Evolutionary conservation across 2,888 invertebrate genomes (phyloP).

Genomic region (Anoplius nigerrimus): DNA sequence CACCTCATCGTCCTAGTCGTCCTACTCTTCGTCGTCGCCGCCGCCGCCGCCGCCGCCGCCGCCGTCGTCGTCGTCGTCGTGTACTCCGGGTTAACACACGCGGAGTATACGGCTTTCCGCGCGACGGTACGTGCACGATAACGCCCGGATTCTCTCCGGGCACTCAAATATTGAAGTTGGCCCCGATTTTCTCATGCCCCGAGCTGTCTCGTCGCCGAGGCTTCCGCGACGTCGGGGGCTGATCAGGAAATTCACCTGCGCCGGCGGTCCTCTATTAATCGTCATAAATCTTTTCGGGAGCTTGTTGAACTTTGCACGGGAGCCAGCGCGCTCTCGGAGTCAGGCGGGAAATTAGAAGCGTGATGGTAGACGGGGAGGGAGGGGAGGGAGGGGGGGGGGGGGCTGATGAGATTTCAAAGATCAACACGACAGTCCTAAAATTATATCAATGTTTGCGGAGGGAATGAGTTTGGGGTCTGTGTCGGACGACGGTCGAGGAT

Average conservation of each 20-base stretch:
- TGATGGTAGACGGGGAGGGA: too few species aligned
- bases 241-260: conserved; percentile 46
- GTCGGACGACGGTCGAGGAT: too few species aligned
- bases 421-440: too few species aligned
- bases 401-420: too few species aligned
- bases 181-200: conserved; percentile 54
- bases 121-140: conserved; percentile 31
- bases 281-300: conserved; percentile 40
- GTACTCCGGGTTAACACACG: not conserved
- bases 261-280: conserved; percentile 53
- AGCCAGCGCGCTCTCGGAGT: too few species aligned
- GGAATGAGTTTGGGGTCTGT: too few species aligned
- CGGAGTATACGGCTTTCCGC: conserved; percentile 3
- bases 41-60: conserved; percentile 25
- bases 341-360: too few species aligned
- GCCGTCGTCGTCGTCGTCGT: conserved; percentile 21
- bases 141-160: conserved; percentile 48
- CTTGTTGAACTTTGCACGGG: too few species aligned
- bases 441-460: too few species aligned
- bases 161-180: conserved; percentile 67
- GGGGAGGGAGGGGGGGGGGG: too few species aligned
- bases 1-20: conserved; percentile 2
- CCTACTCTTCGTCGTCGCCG: conserved; percentile 13
- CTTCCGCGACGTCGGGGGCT: conserved; percentile 42
- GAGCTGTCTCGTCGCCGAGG: conserved; percentile 20